Evolutionary conservation across 2,113 vertebrate genomes (phyloP).

Genomic region (Rhinogobius similis): DNA sequence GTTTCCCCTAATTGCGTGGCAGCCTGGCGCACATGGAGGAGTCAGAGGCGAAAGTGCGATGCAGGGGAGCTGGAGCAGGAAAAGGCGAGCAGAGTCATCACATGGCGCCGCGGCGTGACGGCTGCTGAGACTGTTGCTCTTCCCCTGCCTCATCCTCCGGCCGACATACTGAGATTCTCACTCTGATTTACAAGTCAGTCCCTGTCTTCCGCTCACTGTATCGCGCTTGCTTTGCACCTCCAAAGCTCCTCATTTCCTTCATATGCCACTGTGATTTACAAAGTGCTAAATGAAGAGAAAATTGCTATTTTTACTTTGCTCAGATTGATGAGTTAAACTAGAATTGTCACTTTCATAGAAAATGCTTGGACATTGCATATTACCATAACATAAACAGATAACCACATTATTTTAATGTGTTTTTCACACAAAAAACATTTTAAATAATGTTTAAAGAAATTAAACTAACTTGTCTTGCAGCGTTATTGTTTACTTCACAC

Average conservation of each 20-base stretch:
- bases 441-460: no score
- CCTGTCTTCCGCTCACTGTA: slow-evolving; percentile 27
- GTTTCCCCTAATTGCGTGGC: slow-evolving; percentile 36
- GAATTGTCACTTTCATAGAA: background rate
- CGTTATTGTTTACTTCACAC: no score
- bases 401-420: background rate
- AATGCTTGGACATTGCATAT: background rate
- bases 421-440: background rate
- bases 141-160: slow-evolving; percentile 28
- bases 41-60: slow-evolving; percentile 32
- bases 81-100: slow-evolving; percentile 54
- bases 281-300: background rate
- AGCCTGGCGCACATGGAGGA: slow-evolving; percentile 10
- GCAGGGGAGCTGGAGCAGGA: slow-evolving; percentile 46
- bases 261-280: slow-evolving; percentile 3
- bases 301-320: slow-evolving; percentile 9
- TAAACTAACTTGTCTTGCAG: no score
- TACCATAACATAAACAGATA: slow-evolving; percentile 2
- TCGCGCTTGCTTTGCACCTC: slow-evolving; percentile 42
- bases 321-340: background rate
- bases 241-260: background rate
- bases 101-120: slow-evolving; percentile 17
- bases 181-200: slow-evolving; percentile 38
- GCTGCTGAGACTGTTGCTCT: slow-evolving; percentile 29
- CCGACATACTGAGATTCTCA: slow-evolving; percentile 43